Base-by-base conservation (phyloP, 1,140 invertebrate species). In the Limonius californicus region DNA sequence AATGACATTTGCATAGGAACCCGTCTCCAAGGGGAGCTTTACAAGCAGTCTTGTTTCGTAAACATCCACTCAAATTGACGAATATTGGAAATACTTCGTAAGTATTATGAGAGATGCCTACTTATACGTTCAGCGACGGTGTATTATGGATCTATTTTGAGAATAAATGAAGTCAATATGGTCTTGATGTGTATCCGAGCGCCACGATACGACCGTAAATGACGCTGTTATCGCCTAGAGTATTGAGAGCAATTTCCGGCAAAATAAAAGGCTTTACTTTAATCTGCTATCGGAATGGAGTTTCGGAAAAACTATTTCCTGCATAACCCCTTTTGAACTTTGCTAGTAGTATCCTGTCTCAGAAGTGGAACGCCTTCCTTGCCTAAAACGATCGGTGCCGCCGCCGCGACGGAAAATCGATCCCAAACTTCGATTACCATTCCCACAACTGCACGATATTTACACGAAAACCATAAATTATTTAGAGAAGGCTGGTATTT, bases 241-340 rank as follows among this genome's bases (percentile, higher is more conserved):
- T 50, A 50, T 50, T 50, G 16, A 50, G 45, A 50, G 45, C 45
- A 50, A 50, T 50, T 50, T 50, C 45, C 45, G 16, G 14, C 45
- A 50, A 50, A 50, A 50, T 50, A 50, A 50, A 50, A 50, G 45
- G 45, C 45, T 50, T 50, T 50, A 50, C 45, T 50, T 50, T 50
- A 50, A 50, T 50, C 45, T 50, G 45, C 45, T 50, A 50, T 50
- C 45, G 45, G 45, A 50, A 50, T 50, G 45, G 45, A 50, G 45
- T 50, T 50, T 50, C 45, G 45, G 45, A 50, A 50, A 50, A 50
- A 50, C 45, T 50, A 50, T 50, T 50, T 50, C 45, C 45, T 19
- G 14, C 14, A 50, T 50, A 50, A 50, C 45, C 14, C 20, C 45
- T 50, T 50, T 50, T 50, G 45, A 50, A 50, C 45, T 50, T 50